A percentile compares a stretch with the other conserved stretches of the same genome.
These are phyloP conservation scores for Anastrepha obliqua DNA, from an alignment of 1,140 invertebrate genomes.

Conservation along the genomic window DNA sequence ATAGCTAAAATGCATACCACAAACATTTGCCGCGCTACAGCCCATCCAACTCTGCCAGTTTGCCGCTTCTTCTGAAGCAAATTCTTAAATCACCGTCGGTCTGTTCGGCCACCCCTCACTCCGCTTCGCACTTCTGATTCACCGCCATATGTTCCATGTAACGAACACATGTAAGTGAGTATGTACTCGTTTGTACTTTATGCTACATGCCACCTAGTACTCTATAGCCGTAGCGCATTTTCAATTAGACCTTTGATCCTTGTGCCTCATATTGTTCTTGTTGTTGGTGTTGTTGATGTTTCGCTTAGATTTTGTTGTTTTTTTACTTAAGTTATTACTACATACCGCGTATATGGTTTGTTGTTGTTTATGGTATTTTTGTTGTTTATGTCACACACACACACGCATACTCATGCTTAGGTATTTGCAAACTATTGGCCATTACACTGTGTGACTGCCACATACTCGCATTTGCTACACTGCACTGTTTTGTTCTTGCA, in stretches of 20 bases:
- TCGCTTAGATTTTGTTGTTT: constrained; percentile 47
- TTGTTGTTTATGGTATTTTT: constrained; percentile 58
- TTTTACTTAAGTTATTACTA: constrained; percentile 49
- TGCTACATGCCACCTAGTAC: constrained; percentile 51
- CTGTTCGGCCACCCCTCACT: too few species aligned
- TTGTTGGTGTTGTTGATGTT: constrained; percentile 25
- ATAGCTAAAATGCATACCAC: constrained; percentile 24
- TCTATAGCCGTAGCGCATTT: constrained; percentile 64
- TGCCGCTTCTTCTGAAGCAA: constrained; percentile 20
- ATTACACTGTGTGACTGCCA: not conserved
- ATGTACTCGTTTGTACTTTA: constrained; percentile 41
- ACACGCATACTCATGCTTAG: not conserved
- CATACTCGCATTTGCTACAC: constrained; percentile 47
- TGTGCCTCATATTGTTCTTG: constrained; percentile 34
- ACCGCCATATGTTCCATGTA: not conserved
- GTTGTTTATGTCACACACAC: not conserved
- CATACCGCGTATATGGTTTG: constrained; percentile 58
- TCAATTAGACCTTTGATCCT: constrained; percentile 73
- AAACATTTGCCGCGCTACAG: constrained; percentile 9
- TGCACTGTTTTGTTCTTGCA: constrained; percentile 6
- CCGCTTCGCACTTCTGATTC: not conserved
- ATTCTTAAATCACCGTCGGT: constrained; percentile 35
- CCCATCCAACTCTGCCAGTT: not conserved
- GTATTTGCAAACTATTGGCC: too few species aligned
- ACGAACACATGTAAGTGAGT: not conserved